Base-by-base conservation (phyloP, 1,140 invertebrate genomes). In the Antheraea mylitta region DNA sequence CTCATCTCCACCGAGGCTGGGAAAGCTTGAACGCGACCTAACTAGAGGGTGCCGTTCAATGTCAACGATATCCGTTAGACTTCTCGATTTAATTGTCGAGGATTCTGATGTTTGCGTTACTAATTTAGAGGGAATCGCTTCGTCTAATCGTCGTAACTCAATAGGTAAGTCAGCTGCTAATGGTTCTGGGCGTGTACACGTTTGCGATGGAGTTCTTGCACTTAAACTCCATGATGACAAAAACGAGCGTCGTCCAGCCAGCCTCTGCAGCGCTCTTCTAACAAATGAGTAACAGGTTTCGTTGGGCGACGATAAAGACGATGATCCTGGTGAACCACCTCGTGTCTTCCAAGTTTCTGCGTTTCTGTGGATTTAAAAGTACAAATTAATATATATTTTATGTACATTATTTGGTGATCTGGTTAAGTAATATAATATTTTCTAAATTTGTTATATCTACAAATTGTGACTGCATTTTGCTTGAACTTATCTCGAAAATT, bases 221-320 rank as follows among this genome's bases (percentile, higher is more conserved):
- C 73, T 93, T 45, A 93, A 93, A 63, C 94, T 94, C 96, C 96
- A 97, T 30, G 95, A 96, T 70, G 96, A 95, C 8, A 97, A 90
- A 80, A 97, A 97, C 94, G 97, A 97, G 16, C 95, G 95, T 1
- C 95, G 94, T 0, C 96, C 96, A 11, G 97, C 96, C 30, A 98
- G 86, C 93, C 97, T 96, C 90, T 98, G 97, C 48, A 98, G 94
- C 7, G 98, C 97, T 77, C 97, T 94, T 61, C 97, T 93, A 6
- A 98, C 97, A 83, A 98, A 98, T 81, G 97, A 98, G 91, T 98
- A 98, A 83, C 98, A 98, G 7, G 97, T 98, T 92, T 98, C 98
- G 78, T 97, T 98, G 6, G 97, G 97, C 75, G 96, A 97, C 36
- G 97, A 98, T 3, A 98, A 93, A 73, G 97, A 97, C 30, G 96